phyloP scores from a whole-genome alignment of 2,888 invertebrate species.

The Apotomis capreana region DNA sequence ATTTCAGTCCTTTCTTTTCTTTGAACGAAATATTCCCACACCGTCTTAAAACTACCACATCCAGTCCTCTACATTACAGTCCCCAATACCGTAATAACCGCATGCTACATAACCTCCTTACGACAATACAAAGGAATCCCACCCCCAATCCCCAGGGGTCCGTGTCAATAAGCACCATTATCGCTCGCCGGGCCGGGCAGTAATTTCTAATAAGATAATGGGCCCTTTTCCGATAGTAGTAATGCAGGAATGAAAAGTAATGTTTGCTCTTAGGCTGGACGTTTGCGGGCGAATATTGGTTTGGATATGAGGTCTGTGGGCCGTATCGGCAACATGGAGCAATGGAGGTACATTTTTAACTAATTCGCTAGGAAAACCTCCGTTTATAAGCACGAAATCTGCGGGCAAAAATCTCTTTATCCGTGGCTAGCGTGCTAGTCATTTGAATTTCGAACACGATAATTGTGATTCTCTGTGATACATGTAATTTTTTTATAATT shows the following conservation, averaged over 20 bases:
- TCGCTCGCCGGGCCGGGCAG: conserved; percentile 50
- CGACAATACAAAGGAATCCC: conserved; percentile 56
- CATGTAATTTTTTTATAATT: too few relatives aligned
- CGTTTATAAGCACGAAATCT: too few relatives aligned
- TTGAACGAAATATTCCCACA: too few relatives aligned
- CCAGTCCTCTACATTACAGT: conserved; percentile 39
- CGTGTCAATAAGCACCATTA: conserved; percentile 51
- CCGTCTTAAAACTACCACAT: conserved; percentile 6
- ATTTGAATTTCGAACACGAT: too few relatives aligned
- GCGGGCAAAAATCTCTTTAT: too few relatives aligned
- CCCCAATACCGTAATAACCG: conserved; percentile 62
- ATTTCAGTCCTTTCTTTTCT: too few relatives aligned
- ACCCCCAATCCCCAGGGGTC: conserved; percentile 46
- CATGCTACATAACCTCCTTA: conserved; percentile 62
- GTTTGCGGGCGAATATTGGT: conserved; percentile 23
- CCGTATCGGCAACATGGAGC: conserved; percentile 1
- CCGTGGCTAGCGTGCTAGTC: too few relatives aligned
- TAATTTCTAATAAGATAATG: conserved; percentile 75
- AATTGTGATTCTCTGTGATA: too few relatives aligned
- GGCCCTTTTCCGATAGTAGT: conserved; percentile 63
- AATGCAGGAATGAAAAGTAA: conserved; percentile 31
- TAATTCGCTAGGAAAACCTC: too few relatives aligned
- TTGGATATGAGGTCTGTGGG: conserved; percentile 8
- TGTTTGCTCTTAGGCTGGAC: conserved; percentile 20
- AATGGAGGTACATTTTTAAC: background rate